Conservation (phyloP, 2,797 vertebrate genomes). For the Eptatretus atami region DNA sequence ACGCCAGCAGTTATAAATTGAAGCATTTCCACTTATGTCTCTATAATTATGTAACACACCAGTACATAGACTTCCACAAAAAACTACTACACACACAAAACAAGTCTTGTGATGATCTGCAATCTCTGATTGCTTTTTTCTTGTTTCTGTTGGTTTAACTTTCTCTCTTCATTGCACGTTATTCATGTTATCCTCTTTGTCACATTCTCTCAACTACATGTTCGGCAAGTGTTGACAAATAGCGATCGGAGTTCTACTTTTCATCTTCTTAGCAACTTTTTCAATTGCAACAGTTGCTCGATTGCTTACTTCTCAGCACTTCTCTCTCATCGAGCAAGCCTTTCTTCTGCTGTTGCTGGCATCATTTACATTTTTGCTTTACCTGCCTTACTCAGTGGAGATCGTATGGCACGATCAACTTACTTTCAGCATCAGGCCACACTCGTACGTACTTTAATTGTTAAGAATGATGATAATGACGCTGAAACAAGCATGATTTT, state of each 20-base stretch:
- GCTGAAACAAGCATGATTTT: too few relatives aligned
- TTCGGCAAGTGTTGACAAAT: slow-evolving; percentile 43
- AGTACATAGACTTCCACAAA: too few relatives aligned
- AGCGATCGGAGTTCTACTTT: slow-evolving; percentile 42
- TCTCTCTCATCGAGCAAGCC: slow-evolving; percentile 71
- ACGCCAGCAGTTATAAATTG: too few relatives aligned
- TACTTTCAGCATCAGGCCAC: slow-evolving; percentile 33
- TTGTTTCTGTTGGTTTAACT: too few relatives aligned
- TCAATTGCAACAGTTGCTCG: slow-evolving; percentile 43
- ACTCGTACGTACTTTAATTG: slow-evolving; percentile 21
- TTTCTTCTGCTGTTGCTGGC: slow-evolving; percentile 61
- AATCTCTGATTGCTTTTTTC: too few relatives aligned
- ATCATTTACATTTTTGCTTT: slow-evolving; percentile 53
- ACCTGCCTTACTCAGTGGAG: slow-evolving; percentile 59
- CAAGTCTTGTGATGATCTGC: too few relatives aligned
- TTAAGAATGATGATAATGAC: too few relatives aligned
- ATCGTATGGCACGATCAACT: slow-evolving; percentile 53
- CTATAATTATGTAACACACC: too few relatives aligned
- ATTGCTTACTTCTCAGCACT: slow-evolving; percentile 69
- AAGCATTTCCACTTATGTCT: too few relatives aligned
- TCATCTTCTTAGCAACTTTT: slow-evolving; percentile 48
- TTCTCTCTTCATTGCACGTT: too few relatives aligned
- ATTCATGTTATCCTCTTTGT: too few relatives aligned
- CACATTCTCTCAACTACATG: slow-evolving; percentile 15
- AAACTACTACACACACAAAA: too few relatives aligned